Evolutionary conservation across 2,113 vertebrate species (phyloP), one percentile per base, ranked within the genome.

Genomic region (Chamaetylas fuelleborni): DNA sequence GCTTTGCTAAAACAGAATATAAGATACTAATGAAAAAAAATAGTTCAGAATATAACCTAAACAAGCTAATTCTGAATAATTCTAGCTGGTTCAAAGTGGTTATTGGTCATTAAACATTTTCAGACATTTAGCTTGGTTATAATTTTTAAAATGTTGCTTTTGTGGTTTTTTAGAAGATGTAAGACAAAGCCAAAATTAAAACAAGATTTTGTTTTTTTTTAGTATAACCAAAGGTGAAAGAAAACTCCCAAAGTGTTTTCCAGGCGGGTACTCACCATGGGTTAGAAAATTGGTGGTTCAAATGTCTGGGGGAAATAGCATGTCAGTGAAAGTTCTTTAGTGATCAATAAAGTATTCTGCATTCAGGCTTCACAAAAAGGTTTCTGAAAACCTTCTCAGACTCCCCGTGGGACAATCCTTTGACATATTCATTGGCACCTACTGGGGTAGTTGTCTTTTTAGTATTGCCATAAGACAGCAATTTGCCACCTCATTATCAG

Each of bases 401-500:
- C 71, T 95, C 95, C 87, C 95, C 94, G 25, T 69, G 97, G 96
- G 96, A 92, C 92, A 89, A 92, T 91, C 96, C 96, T 97, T 97
- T 98, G 97, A 97, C 90, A 92, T 94, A 96, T 86, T 87, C 93
- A 88, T 86, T 97, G 98, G 88, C 96, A 91, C 92, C 48, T 74
- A 93, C 97, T 62, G 96, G 96, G 98, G 97, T 80, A 53, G 96
- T 93, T 95, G 95, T 91, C 97, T 97, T 97, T 97, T 97, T 97
- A 96, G 98, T 47, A 81, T 95, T 97, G 94, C 95, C 96, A 93
- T 97, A 97, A 97, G 96, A 98, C 97, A 97, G 97, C 97, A 97
- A 98, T 98, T 98, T 98, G 98, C 98, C 98, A 97, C 97, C 98
- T 98, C 98, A 94, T 98, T 98, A 96, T 97, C 97, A 97, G 97